Conservation (phyloP, 2,113 vertebrate genomes). For the Vombatus ursinus region DNA sequence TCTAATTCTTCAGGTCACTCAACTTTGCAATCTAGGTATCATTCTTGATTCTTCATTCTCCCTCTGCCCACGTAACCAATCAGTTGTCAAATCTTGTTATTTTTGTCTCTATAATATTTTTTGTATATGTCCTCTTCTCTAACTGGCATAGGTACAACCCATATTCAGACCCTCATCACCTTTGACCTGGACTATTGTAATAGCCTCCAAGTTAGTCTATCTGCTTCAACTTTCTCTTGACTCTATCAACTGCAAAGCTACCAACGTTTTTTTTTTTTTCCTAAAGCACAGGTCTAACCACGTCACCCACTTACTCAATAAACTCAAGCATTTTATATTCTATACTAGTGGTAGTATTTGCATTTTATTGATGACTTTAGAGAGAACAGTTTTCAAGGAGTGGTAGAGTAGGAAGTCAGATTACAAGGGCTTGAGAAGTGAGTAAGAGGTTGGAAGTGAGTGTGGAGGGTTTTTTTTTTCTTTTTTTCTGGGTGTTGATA, state of each 20-base stretch:
- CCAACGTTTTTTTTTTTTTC: background rate
- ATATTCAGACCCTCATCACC: background rate
- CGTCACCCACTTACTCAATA: background rate
- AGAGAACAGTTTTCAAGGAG: background rate
- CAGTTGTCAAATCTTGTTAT: background rate
- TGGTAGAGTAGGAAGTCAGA: background rate
- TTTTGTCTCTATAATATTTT: background rate
- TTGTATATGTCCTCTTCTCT: background rate
- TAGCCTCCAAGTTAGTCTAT: background rate
- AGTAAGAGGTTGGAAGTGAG: background rate
- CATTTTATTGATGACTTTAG: background rate
- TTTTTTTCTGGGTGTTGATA: background rate
- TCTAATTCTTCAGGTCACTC: background rate
- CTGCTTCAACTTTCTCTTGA: background rate
- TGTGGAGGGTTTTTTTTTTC: background rate
- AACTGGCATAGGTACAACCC: background rate
- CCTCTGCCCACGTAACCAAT: background rate
- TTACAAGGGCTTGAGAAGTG: background rate
- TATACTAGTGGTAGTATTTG: background rate
- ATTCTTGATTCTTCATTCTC: background rate
- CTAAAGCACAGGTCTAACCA: background rate
- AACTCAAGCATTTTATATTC: background rate
- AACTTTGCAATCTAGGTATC: background rate
- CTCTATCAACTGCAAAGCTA: background rate
- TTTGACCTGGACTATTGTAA: background rate